Conservation (phyloP, 2,113 vertebrate species). For the Scomber japonicus region DNA sequence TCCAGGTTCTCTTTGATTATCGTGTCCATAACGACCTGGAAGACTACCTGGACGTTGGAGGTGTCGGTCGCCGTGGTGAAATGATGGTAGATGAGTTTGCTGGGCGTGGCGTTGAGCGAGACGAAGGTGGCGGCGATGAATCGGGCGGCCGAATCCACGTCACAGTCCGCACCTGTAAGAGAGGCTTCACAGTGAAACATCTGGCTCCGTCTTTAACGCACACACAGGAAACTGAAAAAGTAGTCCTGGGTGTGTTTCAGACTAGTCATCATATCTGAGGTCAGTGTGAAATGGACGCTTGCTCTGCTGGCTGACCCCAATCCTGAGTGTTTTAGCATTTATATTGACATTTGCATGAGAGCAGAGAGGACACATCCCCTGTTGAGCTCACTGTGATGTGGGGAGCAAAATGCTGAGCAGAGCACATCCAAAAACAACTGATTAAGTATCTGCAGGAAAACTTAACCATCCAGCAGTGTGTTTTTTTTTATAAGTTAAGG, state of each 20-base stretch:
- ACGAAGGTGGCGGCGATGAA: slow-evolving; percentile 82
- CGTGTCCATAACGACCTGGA: slow-evolving; percentile 88
- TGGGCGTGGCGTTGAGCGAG: slow-evolving; percentile 74
- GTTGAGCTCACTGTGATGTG: slow-evolving; percentile 26
- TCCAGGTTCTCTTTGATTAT: slow-evolving; percentile 87
- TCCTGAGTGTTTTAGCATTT: slow-evolving; percentile 64
- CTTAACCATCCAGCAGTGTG: too few species aligned
- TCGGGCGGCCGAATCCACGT: slow-evolving; percentile 84
- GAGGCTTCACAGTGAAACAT: background rate
- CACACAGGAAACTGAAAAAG: background rate
- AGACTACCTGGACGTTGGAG: slow-evolving; percentile 86
- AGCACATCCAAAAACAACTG: background rate
- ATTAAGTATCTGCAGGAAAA: too few species aligned
- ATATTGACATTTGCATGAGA: slow-evolving; percentile 72
- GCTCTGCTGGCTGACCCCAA: slow-evolving; percentile 56
- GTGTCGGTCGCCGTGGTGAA: slow-evolving; percentile 88
- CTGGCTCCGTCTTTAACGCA: background rate
- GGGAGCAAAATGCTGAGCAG: slow-evolving; percentile 15
- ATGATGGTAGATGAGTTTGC: slow-evolving; percentile 85
- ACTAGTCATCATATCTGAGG: slow-evolving; percentile 44
- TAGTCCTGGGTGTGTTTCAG: background rate
- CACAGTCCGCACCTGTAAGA: slow-evolving; percentile 83
- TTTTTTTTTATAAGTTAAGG: too few species aligned
- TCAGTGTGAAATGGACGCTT: slow-evolving; percentile 36
- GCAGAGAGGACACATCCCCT: slow-evolving; percentile 34